These are phyloP conservation scores for Sitta europaea DNA, from an alignment of 2,113 vertebrate species.

Conservation along the genomic window DNA sequence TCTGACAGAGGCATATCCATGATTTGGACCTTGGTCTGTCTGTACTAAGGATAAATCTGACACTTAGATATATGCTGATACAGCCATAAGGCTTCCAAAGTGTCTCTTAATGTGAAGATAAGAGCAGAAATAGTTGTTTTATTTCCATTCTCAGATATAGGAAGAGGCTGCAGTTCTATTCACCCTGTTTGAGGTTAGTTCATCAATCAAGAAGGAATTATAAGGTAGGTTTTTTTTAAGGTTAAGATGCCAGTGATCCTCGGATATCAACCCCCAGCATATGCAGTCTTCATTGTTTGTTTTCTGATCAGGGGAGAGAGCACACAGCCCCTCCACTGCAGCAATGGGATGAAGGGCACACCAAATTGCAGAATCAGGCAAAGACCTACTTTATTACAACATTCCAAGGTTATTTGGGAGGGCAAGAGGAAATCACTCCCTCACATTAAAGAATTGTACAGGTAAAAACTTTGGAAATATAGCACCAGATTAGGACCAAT, in stretches of 20 bases:
- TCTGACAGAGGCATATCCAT: neutral
- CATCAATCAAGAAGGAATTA: neutral
- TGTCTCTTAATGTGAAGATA: neutral
- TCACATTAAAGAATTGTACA: neutral
- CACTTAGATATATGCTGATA: neutral
- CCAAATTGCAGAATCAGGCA: neutral
- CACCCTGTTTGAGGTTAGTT: neutral
- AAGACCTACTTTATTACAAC: neutral
- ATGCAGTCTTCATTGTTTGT: neutral
- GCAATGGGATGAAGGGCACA: neutral
- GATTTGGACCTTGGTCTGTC: neutral
- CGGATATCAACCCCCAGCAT: neutral
- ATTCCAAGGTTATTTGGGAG: neutral
- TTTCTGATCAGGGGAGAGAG: neutral
- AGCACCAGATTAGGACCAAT: neutral
- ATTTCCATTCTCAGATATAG: neutral
- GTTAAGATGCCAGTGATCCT: neutral
- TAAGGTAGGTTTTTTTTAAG: fast-evolving
- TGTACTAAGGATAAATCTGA: neutral
- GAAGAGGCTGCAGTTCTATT: neutral
- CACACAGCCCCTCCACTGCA: neutral
- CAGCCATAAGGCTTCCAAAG: neutral
- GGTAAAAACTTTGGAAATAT: neutral
- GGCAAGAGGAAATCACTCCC: neutral
- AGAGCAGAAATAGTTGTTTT: neutral